phyloP scores from a whole-genome alignment of 53 echinoderm and acorn worm species.

The Arbacia lixula region DNA sequence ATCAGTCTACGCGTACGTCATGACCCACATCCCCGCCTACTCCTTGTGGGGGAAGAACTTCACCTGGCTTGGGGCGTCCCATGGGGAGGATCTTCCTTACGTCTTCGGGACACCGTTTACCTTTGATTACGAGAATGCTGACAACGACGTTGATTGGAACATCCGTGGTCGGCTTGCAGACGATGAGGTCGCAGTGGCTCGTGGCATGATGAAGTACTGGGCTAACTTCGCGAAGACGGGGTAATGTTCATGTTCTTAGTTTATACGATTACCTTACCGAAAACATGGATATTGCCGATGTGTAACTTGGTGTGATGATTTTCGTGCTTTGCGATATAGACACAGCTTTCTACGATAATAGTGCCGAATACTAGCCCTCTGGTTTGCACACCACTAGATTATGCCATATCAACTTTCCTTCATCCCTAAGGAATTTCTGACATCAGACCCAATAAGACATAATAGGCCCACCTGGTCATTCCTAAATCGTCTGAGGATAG shows the following conservation, averaged over 20 bases:
- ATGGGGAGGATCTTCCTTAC: conserved; percentile 31
- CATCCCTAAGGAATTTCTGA: no score
- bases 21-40: conserved; percentile 22
- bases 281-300: no score
- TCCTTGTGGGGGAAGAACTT: neutral
- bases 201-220: conserved; percentile 38
- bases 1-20: conserved; percentile 15
- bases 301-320: no score
- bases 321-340: no score
- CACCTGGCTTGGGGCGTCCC: conserved; percentile 33
- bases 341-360: no score
- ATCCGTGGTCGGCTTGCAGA: conserved; percentile 28
- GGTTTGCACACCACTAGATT: no score
- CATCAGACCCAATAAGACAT: no score
- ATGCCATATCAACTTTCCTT: no score
- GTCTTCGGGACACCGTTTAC: conserved; percentile 19
- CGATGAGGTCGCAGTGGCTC: conserved; percentile 22
- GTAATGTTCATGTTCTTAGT: neutral
- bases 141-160: neutral
- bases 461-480: no score
- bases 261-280: neutral
- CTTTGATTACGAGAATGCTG: neutral
- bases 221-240: conserved; percentile 50
- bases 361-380: no score
- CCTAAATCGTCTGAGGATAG: no score